phyloP scores from a whole-genome alignment of 2,113 vertebrate genomes.

The Dissostichus mawsoni region DNA sequence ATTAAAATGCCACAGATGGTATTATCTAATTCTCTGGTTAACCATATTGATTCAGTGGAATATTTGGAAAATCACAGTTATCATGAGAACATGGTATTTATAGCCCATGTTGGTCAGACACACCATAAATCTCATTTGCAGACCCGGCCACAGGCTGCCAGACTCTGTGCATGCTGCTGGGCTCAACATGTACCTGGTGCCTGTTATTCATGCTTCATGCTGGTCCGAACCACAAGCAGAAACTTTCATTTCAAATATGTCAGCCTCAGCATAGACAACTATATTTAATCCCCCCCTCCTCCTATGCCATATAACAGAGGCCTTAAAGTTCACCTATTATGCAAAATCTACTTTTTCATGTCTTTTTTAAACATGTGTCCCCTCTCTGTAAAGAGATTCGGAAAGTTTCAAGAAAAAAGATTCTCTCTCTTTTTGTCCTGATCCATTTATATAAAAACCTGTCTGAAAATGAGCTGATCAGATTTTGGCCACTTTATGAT shows the following conservation, averaged over 20 bases:
- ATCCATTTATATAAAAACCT: too few relatives aligned
- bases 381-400: too few relatives aligned
- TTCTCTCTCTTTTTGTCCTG: too few relatives aligned
- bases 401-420: too few relatives aligned
- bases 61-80: slow-evolving; percentile 79
- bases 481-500: too few relatives aligned
- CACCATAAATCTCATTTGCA: slow-evolving; percentile 72
- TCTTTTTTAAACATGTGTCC: too few relatives aligned
- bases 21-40: slow-evolving; percentile 79
- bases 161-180: slow-evolving; percentile 35
- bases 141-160: slow-evolving; percentile 61
- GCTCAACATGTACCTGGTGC: slow-evolving; percentile 65
- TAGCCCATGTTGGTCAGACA: slow-evolving; percentile 63
- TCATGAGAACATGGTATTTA: slow-evolving; percentile 76
- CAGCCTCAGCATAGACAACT: slow-evolving; percentile 51
- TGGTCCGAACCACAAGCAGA: slow-evolving; percentile 43
- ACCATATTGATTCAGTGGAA: slow-evolving; percentile 78
- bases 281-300: slow-evolving; percentile 44
- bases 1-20: slow-evolving; percentile 78
- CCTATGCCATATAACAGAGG: background rate
- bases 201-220: slow-evolving; percentile 62
- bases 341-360: too few relatives aligned
- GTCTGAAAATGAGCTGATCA: too few relatives aligned
- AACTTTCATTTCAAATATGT: slow-evolving; percentile 54
- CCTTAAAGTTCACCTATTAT: too few relatives aligned